phyloP scores from a whole-genome alignment of 2,113 vertebrate genomes.

The Hypomesus transpacificus region DNA sequence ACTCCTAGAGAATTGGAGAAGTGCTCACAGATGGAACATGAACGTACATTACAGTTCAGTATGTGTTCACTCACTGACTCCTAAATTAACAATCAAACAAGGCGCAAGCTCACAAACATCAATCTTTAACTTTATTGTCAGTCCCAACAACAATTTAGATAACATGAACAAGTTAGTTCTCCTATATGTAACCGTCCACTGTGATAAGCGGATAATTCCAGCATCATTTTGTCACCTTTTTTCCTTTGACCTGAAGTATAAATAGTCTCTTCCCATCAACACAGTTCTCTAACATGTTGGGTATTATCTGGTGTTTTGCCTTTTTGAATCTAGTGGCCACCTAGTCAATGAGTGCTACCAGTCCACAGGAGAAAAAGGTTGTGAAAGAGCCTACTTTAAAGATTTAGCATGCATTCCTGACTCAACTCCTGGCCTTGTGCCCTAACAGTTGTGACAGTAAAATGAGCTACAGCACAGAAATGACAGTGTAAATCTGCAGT shows the following conservation, averaged over 20 bases:
- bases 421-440: not conserved
- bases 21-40: not conserved
- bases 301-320: no score
- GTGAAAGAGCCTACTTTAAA: not conserved
- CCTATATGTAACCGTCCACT: not conserved
- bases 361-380: not conserved
- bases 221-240: no score
- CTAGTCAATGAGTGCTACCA: not conserved
- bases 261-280: no score
- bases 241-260: no score
- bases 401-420: not conserved
- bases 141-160: not conserved
- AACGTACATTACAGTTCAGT: not conserved
- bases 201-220: not conserved
- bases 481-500: slow-evolving; percentile 22
- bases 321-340: no score
- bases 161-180: not conserved
- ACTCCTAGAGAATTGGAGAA: not conserved
- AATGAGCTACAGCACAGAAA: not conserved
- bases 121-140: not conserved
- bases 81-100: not conserved
- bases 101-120: not conserved
- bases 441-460: not conserved
- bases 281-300: no score
- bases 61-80: not conserved